These are phyloP conservation scores for Kryptolebias marmoratus DNA, from an alignment of 2,113 vertebrate species.

Conservation along the genomic window DNA sequence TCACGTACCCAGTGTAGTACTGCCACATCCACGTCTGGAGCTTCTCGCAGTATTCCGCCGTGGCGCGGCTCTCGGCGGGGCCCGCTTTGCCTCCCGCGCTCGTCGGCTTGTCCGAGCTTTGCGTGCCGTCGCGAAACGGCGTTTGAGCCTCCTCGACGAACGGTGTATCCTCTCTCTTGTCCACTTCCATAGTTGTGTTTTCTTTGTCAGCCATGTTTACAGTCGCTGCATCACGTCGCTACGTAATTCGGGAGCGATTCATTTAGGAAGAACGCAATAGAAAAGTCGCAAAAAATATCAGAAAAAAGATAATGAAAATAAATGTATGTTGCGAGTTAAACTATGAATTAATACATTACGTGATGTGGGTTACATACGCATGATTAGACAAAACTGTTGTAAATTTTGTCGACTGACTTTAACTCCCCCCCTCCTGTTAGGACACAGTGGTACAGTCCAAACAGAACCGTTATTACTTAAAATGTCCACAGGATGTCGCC, in stretches of 20 bases:
- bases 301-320: too few species aligned
- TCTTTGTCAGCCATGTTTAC: slow-evolving; percentile 79
- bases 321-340: neutral
- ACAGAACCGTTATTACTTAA: neutral
- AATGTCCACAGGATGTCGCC: slow-evolving; percentile 21
- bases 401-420: neutral
- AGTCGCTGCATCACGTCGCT: slow-evolving; percentile 25
- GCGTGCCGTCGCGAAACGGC: slow-evolving; percentile 1
- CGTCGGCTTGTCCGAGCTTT: neutral
- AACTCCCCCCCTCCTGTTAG: neutral
- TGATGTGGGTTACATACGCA: too few species aligned
- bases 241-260: slow-evolving; percentile 23
- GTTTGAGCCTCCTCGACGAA: slow-evolving; percentile 8
- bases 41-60: slow-evolving; percentile 87
- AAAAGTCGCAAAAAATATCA: neutral
- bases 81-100: neutral
- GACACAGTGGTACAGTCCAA: slow-evolving; percentile 43
- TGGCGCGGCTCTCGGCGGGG: slow-evolving; percentile 49
- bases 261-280: neutral
- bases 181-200: slow-evolving; percentile 63
- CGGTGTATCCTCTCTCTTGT: slow-evolving; percentile 43
- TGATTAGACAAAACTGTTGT: neutral
- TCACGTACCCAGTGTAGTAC: slow-evolving; percentile 89
- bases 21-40: slow-evolving; percentile 97
- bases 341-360: neutral